phyloP scores from a whole-genome alignment of 2,888 invertebrate genomes.

The Epirrhoe tristata region DNA sequence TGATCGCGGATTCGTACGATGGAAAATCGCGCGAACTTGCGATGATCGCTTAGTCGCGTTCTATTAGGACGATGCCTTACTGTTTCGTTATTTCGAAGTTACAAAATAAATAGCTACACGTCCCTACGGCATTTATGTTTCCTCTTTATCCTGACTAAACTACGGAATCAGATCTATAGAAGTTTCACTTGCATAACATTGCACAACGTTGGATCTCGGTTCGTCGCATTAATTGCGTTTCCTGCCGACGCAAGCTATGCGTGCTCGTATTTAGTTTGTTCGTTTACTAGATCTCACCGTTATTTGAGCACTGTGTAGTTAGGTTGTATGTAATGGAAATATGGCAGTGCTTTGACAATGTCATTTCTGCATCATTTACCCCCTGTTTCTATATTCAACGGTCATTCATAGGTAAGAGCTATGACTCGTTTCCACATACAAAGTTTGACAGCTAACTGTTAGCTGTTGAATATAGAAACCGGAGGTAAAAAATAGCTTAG shows the following conservation, averaged over 20 bases:
- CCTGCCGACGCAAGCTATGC: slow-evolving; percentile 36
- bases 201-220: slow-evolving; percentile 27
- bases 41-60: too few species aligned
- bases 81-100: background rate
- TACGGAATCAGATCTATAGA: background rate
- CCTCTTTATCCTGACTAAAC: background rate
- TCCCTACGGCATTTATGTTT: background rate
- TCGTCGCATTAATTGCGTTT: slow-evolving; percentile 36
- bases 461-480: too few species aligned
- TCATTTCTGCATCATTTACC: slow-evolving; percentile 39
- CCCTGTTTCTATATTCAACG: too few species aligned
- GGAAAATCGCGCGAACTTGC: too few species aligned
- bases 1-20: too few species aligned
- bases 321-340: slow-evolving; percentile 30
- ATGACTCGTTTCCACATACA: too few species aligned
- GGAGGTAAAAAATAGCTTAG: too few species aligned
- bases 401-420: too few species aligned
- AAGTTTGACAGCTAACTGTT: too few species aligned
- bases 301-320: slow-evolving; percentile 27
- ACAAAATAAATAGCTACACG: background rate
- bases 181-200: slow-evolving; percentile 28
- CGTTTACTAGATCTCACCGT: slow-evolving; percentile 39
- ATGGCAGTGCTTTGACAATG: slow-evolving; percentile 36
- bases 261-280: slow-evolving; percentile 41
- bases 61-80: too few species aligned